These are phyloP conservation scores for Stenichneumon culpator DNA, from an alignment of 2,888 invertebrate species.

Conservation along the genomic window DNA sequence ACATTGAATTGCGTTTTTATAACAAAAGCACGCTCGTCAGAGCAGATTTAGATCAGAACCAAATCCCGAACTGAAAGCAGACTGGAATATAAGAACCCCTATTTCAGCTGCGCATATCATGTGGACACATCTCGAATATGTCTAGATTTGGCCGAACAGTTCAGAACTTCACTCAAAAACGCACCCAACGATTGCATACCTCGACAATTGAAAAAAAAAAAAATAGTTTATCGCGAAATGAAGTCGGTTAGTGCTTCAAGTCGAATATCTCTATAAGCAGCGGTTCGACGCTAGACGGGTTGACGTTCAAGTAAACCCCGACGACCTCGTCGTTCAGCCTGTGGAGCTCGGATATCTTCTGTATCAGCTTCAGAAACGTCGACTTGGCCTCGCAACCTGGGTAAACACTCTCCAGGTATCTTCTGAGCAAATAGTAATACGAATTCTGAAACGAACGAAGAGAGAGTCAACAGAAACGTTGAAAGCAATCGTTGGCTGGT, in stretches of 20 bases:
- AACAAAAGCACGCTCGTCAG: too few relatives aligned
- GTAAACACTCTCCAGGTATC: slow-evolving; percentile 94
- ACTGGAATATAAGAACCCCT: too few relatives aligned
- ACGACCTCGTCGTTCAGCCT: slow-evolving; percentile 96
- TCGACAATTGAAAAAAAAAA: slow-evolving; percentile 5
- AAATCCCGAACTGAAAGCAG: too few relatives aligned
- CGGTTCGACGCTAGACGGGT: slow-evolving; percentile 96
- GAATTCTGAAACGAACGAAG: slow-evolving; percentile 89
- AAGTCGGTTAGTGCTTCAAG: slow-evolving; percentile 88
- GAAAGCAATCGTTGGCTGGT: slow-evolving; percentile 7
- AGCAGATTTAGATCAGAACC: too few relatives aligned
- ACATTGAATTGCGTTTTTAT: too few relatives aligned
- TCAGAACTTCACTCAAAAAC: too few relatives aligned
- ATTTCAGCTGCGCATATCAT: too few relatives aligned
- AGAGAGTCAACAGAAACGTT: slow-evolving; percentile 57
- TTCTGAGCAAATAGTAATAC: slow-evolving; percentile 94
- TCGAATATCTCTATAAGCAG: slow-evolving; percentile 98
- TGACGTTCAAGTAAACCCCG: slow-evolving; percentile 95
- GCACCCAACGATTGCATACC: background rate
- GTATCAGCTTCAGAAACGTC: slow-evolving; percentile 94
- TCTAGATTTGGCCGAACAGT: too few relatives aligned
- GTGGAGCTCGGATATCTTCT: slow-evolving; percentile 96
- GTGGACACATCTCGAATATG: too few relatives aligned
- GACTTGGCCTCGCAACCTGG: slow-evolving; percentile 95
- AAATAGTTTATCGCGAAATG: background rate